A percentile compares a stretch with the other conserved stretches of the same genome.
Conservation (phyloP, 2,888 invertebrate genomes). For the Epirrhoe alternata region DNA sequence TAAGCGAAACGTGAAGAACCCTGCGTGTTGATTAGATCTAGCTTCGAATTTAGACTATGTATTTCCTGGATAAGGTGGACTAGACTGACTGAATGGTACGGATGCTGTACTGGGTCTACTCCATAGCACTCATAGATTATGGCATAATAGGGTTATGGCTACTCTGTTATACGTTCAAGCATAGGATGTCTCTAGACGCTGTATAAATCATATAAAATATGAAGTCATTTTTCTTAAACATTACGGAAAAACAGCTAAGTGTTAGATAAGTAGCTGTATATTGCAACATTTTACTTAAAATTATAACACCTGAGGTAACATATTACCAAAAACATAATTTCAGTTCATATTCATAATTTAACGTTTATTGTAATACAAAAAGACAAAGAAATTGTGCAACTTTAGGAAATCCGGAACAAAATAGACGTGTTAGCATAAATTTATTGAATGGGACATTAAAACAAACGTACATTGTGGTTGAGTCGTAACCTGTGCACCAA, state of each 20-base stretch:
- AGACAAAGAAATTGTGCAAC: conserved; percentile 32
- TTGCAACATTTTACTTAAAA: background rate
- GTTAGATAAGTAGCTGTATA: background rate
- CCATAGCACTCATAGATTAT: no score
- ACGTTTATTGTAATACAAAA: conserved; percentile 23
- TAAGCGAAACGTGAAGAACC: no score
- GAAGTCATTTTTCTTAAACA: background rate
- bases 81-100: no score
- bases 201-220: background rate
- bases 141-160: no score
- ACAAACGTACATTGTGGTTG: conserved; percentile 32
- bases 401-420: conserved; percentile 37
- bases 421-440: conserved; percentile 26
- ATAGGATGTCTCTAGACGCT: background rate
- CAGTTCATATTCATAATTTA: background rate
- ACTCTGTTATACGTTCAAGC: no score
- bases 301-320: background rate
- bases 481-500: conserved; percentile 22
- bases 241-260: conserved; percentile 11
- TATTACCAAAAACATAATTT: background rate
- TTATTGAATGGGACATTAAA: conserved; percentile 33
- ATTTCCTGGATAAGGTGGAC: no score
- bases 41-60: no score
- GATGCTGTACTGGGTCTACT: no score
- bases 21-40: no score